Evolutionary conservation across 1,140 invertebrate genomes (phyloP), one percentile per base, ranked within the genome.

Genomic region (Drosophila nigromelanica): DNA sequence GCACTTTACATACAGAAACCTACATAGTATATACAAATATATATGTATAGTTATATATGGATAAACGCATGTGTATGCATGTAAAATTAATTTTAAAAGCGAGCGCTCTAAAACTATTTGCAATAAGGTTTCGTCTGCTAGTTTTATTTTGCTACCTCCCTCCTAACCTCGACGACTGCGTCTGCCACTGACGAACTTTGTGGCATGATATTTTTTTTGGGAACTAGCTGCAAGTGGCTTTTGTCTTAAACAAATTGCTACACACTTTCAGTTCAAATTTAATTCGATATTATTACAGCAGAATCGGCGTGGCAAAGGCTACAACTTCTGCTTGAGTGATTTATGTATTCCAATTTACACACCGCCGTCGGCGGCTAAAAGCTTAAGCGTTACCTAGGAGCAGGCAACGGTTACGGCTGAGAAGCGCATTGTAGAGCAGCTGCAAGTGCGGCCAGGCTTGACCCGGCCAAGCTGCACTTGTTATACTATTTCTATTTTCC

Each of bases 241-340:
- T 89, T 83, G 83, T 89, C 70, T 80, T 77, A 79, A 83, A 89
- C 83, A 89, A 89, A 89, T 89, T 89, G 83, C 83, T 83, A 89
- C 80, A 89, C 79, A 89, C 80, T 89, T 82, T 83, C 73, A 68
- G 81, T 89, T 89, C 78, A 83, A 89, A 73, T 80, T 83, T 89
- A 89, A 89, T 83, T 68, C 76, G 70, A 89, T 89, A 83, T 89
- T 89, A 89, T 89, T 89, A 30, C 48, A 59, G 45, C 43, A 58
- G 64, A 52, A 40, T n/a, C 39, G 33, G 43, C 18, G 33, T 14
- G 56, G 50, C 42, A 70, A 47, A 59, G 56, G 75, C 74, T 76
- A 70, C 76, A 76, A 83, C 83, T 89, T 89, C 76, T 74, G 80
- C 83, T 75, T 89, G 83, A 89, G 79, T 89, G 83, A 89, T 89